phyloP scores from a whole-genome alignment of 2,797 vertebrate species.

The Poecile montanus region DNA sequence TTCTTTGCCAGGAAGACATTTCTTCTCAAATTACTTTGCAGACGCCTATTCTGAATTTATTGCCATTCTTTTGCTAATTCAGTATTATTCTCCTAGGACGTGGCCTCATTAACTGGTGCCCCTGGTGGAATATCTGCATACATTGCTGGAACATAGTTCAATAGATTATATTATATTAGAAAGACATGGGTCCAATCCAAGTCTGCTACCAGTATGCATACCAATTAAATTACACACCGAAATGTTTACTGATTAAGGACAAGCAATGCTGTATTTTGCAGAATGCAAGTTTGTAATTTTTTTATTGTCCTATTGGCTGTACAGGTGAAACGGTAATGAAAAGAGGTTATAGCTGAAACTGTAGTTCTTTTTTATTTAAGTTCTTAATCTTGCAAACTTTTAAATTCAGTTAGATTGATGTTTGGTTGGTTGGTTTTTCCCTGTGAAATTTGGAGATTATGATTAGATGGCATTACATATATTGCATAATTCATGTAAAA shows the following conservation, averaged over 20 bases:
- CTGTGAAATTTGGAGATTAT: not conserved
- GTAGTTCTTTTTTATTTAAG: not conserved
- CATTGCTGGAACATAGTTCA: not conserved
- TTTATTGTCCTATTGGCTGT: not conserved
- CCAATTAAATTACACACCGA: not conserved
- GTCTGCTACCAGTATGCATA: not conserved
- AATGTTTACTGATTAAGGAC: not conserved
- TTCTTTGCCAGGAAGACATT: constrained; percentile 24
- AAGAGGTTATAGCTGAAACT: not conserved
- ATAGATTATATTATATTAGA: not conserved
- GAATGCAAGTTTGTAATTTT: not conserved
- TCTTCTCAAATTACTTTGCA: constrained; percentile 25
- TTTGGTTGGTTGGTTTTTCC: not conserved
- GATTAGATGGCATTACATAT: not conserved
- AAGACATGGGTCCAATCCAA: not conserved
- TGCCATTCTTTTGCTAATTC: constrained; percentile 32
- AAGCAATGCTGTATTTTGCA: not conserved
- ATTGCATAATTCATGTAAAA: not conserved
- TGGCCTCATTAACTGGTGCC: not conserved
- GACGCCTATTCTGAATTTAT: not conserved
- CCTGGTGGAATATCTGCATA: not conserved
- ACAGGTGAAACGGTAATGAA: not conserved
- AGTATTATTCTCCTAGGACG: not conserved
- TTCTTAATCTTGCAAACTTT: not conserved
- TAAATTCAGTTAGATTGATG: not conserved